Percentiles rank a stretch among this genome's conserved stretches.
These are phyloP conservation scores for Leptopterna dolabrata DNA, from an alignment of 2,888 invertebrate species.

Conservation along the genomic window DNA sequence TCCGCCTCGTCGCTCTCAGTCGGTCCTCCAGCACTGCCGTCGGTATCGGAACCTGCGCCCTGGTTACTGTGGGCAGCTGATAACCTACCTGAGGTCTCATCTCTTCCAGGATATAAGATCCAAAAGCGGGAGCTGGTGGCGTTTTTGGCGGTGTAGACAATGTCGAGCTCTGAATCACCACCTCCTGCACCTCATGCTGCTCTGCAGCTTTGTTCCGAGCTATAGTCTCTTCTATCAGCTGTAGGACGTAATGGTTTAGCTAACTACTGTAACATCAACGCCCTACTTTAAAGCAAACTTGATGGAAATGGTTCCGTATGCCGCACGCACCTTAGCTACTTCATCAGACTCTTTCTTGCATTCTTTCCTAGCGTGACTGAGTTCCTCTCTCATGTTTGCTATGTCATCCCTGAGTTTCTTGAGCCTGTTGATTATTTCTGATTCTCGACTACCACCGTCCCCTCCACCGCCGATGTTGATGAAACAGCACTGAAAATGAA, in stretches of 20 bases:
- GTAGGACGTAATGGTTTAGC: neutral
- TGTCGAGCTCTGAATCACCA: neutral
- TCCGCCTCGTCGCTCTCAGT: constrained; percentile 5
- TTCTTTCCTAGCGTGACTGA: constrained; percentile 36
- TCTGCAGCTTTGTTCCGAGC: constrained; percentile 28
- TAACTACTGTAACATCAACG: neutral
- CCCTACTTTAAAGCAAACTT: neutral
- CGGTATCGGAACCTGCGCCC: constrained; percentile 6
- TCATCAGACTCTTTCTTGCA: constrained; percentile 48
- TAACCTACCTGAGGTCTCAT: neutral
- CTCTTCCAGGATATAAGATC: neutral
- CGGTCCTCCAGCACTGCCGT: constrained; percentile 28
- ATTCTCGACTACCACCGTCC: neutral
- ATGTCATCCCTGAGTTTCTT: constrained; percentile 49
- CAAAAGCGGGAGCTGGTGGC: neutral
- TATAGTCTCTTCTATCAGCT: constrained; percentile 22
- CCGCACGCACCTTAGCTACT: constrained; percentile 8
- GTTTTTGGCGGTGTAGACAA: neutral
- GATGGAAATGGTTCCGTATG: neutral
- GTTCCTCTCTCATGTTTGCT: constrained; percentile 13
- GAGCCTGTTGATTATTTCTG: neutral
- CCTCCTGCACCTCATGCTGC: neutral
- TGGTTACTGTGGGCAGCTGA: neutral
- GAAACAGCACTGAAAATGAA: neutral
- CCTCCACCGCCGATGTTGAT: constrained; percentile 12